These are phyloP conservation scores for Ceraclea dissimilis DNA, from an alignment of 2,888 invertebrate species.

Conservation along the genomic window DNA sequence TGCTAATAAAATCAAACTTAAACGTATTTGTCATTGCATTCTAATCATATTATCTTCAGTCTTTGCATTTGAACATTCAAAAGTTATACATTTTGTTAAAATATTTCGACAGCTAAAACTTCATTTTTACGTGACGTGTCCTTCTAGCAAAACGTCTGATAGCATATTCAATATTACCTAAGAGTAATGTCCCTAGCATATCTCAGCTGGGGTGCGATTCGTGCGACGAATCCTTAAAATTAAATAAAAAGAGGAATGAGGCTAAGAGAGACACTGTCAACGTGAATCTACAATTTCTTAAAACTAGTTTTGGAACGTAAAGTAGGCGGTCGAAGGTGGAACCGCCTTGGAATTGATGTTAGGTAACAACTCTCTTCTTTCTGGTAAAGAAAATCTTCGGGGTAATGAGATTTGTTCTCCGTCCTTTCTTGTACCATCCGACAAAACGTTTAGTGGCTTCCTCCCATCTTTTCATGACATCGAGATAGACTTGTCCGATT, in stretches of 20 bases:
- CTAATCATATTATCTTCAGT: too few relatives aligned
- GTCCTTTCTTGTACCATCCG: conserved; percentile 43
- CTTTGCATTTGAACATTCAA: too few relatives aligned
- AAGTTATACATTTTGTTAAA: too few relatives aligned
- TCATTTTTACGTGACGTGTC: too few relatives aligned
- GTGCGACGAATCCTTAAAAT: conserved; percentile 8
- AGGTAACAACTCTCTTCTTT: conserved; percentile 13
- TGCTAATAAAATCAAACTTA: too few relatives aligned
- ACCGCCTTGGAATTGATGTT: conserved; percentile 16
- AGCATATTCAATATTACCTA: too few relatives aligned
- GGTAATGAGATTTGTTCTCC: conserved; percentile 14
- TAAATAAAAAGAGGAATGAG: conserved; percentile 15
- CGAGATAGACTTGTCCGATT: conserved; percentile 35
- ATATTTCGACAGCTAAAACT: too few relatives aligned
- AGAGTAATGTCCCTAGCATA: background rate
- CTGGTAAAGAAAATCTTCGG: conserved; percentile 16
- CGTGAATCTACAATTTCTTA: conserved; percentile 9
- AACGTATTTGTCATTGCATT: too few relatives aligned
- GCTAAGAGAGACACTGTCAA: conserved; percentile 8
- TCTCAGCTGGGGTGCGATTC: conserved; percentile 11
- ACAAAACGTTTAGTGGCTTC: conserved; percentile 50
- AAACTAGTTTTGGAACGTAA: conserved; percentile 9
- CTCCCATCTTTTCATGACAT: conserved; percentile 47
- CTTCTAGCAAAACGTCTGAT: too few relatives aligned
- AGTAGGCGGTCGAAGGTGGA: conserved; percentile 11